These are phyloP conservation scores for Hydriomena furcata DNA, from an alignment of 2,888 invertebrate species.

Conservation along the genomic window DNA sequence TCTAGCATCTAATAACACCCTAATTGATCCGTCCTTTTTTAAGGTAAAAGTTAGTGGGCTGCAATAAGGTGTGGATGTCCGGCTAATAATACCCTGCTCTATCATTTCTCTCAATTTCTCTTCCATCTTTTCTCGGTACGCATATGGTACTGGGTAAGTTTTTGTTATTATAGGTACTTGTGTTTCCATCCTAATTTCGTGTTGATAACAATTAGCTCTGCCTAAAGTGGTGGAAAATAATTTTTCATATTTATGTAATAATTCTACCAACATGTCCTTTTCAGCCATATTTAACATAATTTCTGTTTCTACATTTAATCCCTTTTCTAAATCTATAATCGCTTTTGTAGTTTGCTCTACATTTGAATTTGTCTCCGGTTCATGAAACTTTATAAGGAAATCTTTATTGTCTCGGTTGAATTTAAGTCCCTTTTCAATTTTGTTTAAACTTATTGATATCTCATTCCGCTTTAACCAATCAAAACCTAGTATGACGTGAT, in stretches of 20 bases:
- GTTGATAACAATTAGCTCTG: slow-evolving; percentile 30
- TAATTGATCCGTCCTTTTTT: slow-evolving; percentile 16
- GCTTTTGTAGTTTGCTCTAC: no score
- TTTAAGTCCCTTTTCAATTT: no score
- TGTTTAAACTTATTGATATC: no score
- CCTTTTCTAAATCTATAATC: no score
- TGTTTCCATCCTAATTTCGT: slow-evolving; percentile 27
- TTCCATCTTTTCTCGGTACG: slow-evolving; percentile 31
- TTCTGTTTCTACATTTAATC: no score
- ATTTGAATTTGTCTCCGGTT: no score
- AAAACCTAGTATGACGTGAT: no score
- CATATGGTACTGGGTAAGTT: slow-evolving; percentile 35
- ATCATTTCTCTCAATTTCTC: slow-evolving; percentile 31
- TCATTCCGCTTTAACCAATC: no score
- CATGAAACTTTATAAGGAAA: no score
- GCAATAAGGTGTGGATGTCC: slow-evolving; percentile 26
- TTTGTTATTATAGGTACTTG: slow-evolving; percentile 27
- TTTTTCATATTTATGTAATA: not conserved
- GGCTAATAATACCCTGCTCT: slow-evolving; percentile 25
- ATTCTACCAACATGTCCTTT: not conserved
- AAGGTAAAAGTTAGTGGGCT: slow-evolving; percentile 32
- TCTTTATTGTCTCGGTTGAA: no score
- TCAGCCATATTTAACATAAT: not conserved
- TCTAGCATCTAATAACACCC: slow-evolving; percentile 21
- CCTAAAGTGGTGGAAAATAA: slow-evolving; percentile 23